Evolutionary conservation across 2,888 invertebrate genomes (phyloP), one percentile per base, ranked within the genome.

Genomic region (Eupithecia inturbata): DNA sequence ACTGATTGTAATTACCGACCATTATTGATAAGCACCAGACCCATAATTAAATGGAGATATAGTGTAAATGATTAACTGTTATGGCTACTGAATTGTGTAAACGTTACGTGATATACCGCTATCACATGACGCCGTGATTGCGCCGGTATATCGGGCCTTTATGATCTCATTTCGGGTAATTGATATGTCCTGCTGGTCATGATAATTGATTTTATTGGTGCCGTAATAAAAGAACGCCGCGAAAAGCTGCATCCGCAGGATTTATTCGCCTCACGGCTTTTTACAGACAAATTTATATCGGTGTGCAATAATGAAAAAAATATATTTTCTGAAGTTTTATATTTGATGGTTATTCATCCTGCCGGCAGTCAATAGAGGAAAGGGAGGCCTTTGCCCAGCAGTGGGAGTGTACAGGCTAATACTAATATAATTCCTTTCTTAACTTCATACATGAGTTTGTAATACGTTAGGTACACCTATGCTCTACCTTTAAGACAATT

Each of bases 11-110:
- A 89, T 90, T 87, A 85, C 83, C 82, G 83, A 80, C 83, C 82
- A 86, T 87, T 85, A 88, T 87, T 88, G 87, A 88, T 88, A 87
- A 87, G 83, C 87, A 81, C 85, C 86, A 81, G 81, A 78, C 80
- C 81, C 81, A 79, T 85, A 87, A 87, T 87, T 84, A 85, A 85
- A 84, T 80, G 81, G 80, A 79, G 77, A 79, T 78, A 81, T 79
- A 80, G 78, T 85, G 80, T 79, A 82, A 82, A 85, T 86, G 78
- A 82, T 83, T 82, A 78, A 81, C 78, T 81, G 78, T 75, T 79
- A 72, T 80, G 70, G 74, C 78, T 77, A 80, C 74, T 77, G 78
- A 76, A 78, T 78, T 80, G 77, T 80, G 80, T 80, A 80, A 82
- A 80, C 74, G 80, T 73, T 74, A 74, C 73, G 71, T 79, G 78